A percentile compares a stretch with the other conserved stretches of the same genome.
Evolutionary conservation across 2,113 vertebrate species (phyloP).

Genomic region (Spheniscus mendiculus): DNA sequence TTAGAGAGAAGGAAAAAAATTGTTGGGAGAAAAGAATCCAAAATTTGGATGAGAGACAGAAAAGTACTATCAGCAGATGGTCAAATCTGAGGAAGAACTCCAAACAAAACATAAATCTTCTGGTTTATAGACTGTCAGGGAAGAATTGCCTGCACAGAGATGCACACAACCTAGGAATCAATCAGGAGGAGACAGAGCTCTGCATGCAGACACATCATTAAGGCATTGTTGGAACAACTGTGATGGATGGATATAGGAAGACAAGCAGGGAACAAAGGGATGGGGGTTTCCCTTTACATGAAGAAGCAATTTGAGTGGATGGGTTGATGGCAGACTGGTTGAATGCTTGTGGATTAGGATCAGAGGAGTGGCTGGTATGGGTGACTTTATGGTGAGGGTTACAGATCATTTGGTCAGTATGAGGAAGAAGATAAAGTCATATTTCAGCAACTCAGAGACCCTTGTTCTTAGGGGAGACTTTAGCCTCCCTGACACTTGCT

Average conservation of each 20-base stretch:
- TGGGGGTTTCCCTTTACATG: not conserved
- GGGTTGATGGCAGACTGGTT: not conserved
- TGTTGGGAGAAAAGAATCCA: not conserved
- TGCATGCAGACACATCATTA: not conserved
- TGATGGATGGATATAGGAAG: not conserved
- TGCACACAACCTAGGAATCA: not conserved
- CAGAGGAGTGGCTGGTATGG: not conserved
- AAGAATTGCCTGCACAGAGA: not conserved
- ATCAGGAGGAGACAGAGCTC: not conserved
- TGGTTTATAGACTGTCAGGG: conserved; percentile 1
- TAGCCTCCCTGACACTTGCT: not conserved
- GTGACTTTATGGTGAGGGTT: not conserved
- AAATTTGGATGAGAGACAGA: not conserved
- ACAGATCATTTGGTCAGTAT: not conserved
- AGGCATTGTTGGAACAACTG: not conserved
- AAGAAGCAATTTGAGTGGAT: not conserved
- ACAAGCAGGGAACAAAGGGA: not conserved
- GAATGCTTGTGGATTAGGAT: not conserved
- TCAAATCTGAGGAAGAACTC: not conserved
- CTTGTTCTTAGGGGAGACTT: not conserved
- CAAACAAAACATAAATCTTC: conserved; percentile 34
- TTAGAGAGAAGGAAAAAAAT: not conserved
- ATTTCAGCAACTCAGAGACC: not conserved
- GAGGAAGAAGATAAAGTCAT: not conserved
- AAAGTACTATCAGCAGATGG: conserved; percentile 13